phyloP scores from a whole-genome alignment of 2,797 vertebrate species.

The Smutsia temminckii region DNA sequence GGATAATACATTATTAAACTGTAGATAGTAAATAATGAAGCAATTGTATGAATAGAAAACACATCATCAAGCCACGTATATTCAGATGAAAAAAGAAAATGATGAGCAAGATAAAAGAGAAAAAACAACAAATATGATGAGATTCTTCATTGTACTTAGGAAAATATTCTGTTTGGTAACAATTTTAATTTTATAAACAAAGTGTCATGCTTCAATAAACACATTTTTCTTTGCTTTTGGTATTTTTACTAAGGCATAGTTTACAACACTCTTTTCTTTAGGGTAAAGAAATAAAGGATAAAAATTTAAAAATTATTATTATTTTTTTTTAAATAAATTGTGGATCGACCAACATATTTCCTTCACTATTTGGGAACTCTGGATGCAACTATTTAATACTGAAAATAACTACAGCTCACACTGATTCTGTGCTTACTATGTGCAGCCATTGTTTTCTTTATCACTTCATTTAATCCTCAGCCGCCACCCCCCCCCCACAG shows the following conservation, averaged over 20 bases:
- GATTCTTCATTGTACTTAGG: not conserved
- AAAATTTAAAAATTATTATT: not conserved
- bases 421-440: not conserved
- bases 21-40: not conserved
- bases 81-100: not conserved
- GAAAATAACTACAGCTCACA: not conserved
- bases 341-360: not conserved
- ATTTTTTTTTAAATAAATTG: not conserved
- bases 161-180: not conserved
- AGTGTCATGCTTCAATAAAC: not conserved
- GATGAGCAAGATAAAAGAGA: not conserved
- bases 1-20: conserved; percentile 37
- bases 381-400: not conserved
- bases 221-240: not conserved
- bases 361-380: not conserved
- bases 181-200: conserved; percentile 37
- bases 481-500: too few species aligned
- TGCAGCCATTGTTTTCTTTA: not conserved
- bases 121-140: conserved; percentile 5
- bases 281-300: not conserved
- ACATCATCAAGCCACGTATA: conserved; percentile 15
- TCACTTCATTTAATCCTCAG: not conserved
- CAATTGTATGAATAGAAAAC: conserved; percentile 25
- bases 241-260: not conserved
- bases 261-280: not conserved